A percentile compares a stretch with the other conserved stretches of the same genome.
Evolutionary conservation across 2,113 vertebrate genomes (phyloP).

Genomic region (Speoplatyrhinus poulsoni): DNA sequence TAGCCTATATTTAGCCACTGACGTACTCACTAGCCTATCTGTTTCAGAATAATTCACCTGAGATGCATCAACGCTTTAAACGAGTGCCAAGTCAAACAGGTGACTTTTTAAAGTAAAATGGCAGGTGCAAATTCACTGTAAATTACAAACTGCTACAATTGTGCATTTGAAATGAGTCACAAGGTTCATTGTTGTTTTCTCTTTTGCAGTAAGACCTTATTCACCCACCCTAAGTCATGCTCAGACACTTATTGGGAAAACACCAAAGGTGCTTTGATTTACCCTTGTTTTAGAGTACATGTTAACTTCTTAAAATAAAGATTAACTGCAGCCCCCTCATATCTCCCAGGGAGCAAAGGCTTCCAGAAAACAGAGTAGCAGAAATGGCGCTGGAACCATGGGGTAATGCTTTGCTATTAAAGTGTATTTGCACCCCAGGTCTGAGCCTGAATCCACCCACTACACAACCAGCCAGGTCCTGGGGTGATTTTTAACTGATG

Average conservation of each 20-base stretch:
- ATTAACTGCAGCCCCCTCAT: no score
- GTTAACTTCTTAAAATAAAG: neutral
- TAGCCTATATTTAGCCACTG: no score
- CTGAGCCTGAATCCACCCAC: no score
- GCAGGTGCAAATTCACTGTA: neutral
- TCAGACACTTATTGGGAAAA: constrained; percentile 17
- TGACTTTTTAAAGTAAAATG: constrained; percentile 7
- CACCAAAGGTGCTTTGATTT: constrained; percentile 27
- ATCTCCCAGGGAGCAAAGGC: constrained; percentile 23
- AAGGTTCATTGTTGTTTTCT: neutral
- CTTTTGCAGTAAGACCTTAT: constrained; percentile 35
- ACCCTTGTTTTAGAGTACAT: neutral
- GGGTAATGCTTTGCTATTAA: constrained; percentile 15
- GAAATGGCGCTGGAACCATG: constrained; percentile 54
- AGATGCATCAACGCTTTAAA: constrained; percentile 54
- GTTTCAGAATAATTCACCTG: constrained; percentile 57
- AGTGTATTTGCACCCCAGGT: no score
- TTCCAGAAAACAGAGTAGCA: constrained; percentile 19
- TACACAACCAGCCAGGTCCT: no score
- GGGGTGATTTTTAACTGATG: no score
- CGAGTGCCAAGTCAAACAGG: constrained; percentile 59
- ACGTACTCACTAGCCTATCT: neutral
- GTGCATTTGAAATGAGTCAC: neutral
- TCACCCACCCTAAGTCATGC: neutral
- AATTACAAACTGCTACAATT: neutral